Evolutionary conservation across 1,140 invertebrate genomes (phyloP).

Genomic region (Diprion similis): DNA sequence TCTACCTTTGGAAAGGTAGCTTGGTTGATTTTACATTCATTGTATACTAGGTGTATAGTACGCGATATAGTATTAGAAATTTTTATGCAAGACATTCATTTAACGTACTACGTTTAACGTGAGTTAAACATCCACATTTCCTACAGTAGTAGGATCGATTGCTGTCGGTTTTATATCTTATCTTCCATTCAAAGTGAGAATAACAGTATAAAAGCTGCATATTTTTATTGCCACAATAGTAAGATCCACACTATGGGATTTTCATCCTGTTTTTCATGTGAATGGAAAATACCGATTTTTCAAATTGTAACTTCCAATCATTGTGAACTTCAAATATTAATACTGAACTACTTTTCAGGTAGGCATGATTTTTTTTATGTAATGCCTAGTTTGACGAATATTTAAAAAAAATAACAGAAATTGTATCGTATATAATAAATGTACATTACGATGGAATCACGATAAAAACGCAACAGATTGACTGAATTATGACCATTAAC

Average conservation of each 20-base stretch:
- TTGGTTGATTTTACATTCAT: not conserved
- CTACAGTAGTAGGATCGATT: too few relatives aligned
- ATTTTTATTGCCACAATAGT: too few relatives aligned
- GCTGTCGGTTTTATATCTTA: not conserved
- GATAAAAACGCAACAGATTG: too few relatives aligned
- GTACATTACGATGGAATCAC: not conserved
- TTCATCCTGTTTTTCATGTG: not conserved
- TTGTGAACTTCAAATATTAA: not conserved
- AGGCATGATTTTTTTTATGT: not conserved
- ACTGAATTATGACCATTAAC: too few relatives aligned
- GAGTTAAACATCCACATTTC: too few relatives aligned
- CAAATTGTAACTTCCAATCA: not conserved
- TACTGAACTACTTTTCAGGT: not conserved
- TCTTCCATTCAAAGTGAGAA: not conserved
- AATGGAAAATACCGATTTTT: not conserved
- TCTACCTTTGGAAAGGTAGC: conserved; percentile 21
- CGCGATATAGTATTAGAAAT: too few relatives aligned
- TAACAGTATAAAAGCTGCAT: not conserved
- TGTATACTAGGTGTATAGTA: not conserved
- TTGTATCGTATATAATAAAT: not conserved
- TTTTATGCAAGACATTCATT: too few relatives aligned
- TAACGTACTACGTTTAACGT: too few relatives aligned
- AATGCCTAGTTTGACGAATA: not conserved
- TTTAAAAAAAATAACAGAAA: not conserved
- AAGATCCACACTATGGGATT: too few relatives aligned